Evolutionary conservation across 2,797 vertebrate genomes (phyloP), one percentile per base, ranked within the genome.

Genomic region (Melanotaenia pygmaea): DNA sequence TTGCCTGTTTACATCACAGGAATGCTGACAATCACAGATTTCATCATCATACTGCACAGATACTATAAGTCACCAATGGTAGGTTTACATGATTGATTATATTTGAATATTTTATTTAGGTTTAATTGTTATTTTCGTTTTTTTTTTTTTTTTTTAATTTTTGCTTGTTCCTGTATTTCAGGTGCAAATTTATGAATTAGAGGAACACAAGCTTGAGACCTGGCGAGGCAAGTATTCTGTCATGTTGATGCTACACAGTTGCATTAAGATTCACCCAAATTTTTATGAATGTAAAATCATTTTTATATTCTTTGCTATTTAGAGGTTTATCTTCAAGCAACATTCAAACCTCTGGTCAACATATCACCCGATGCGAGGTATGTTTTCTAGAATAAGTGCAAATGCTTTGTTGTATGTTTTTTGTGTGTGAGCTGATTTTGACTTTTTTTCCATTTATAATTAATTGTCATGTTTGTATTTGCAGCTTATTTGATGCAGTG

Each of bases 11-110:
- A 82, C 57, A 57, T 76, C 61, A 38, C 91, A 99, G 98, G 98
- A 92, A 99, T 99, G 98, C 94, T 99, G 95, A 99, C 98, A 84
- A 99, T 99, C 94, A 99, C 98, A 93, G 98, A 99, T 93, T 99
- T 99, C 96, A 99, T 99, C 95, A 98, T 98, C 92, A 99, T 99
- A 92, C 95, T 99, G 61, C 97, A 99, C 94, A 95, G 98, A 97
- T 99, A 98, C 94, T 99, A 99, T 91, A 99, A 98, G 84, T 99
- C 98, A 53, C 98, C 98, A 7, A 94, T 99, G 96, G 98, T 99
- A 92, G 92, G 97, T 88, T 38, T 26, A 12, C 11, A 9, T 12
- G 13, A 64, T 58, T 18, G 10, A n/a, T 50, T 4, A 28, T 24
- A 11, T 71, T 70, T 26, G 35, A 57, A 22, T 51, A 1, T 30